phyloP scores from a whole-genome alignment of 2,888 invertebrate genomes.

The Hirtodrosophila cameraria region DNA sequence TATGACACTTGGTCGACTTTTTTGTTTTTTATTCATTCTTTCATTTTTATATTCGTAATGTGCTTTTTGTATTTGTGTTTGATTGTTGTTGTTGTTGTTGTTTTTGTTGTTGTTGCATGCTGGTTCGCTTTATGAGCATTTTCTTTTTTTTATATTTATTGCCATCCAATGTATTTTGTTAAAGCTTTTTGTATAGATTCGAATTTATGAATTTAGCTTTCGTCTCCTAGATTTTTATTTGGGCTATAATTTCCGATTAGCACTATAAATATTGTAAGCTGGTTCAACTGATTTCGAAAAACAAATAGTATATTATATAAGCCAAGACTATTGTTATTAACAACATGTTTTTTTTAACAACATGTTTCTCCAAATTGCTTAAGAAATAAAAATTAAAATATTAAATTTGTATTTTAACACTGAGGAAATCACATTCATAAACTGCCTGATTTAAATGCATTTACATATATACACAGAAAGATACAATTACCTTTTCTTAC shows the following conservation, averaged over 20 bases:
- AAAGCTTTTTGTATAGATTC: slow-evolving; percentile 42
- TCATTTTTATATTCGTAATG: slow-evolving; percentile 17
- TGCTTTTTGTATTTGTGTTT: slow-evolving; percentile 22
- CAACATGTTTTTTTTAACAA: no score
- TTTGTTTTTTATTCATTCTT: background rate
- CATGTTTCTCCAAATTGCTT: no score
- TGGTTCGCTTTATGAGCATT: slow-evolving; percentile 37
- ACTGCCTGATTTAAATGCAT: no score
- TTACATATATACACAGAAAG: no score
- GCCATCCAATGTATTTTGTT: slow-evolving; percentile 51
- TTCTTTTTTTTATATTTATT: slow-evolving; percentile 43
- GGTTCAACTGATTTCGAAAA: background rate
- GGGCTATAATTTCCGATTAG: slow-evolving; percentile 53
- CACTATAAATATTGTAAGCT: slow-evolving; percentile 40
- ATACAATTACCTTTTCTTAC: no score
- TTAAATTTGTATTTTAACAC: no score
- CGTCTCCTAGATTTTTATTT: slow-evolving; percentile 43
- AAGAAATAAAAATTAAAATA: no score
- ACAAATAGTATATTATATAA: slow-evolving; percentile 4
- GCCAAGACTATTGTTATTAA: no score
- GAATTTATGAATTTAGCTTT: slow-evolving; percentile 48
- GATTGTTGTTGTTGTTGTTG: slow-evolving; percentile 6
- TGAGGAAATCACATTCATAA: no score
- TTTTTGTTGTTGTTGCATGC: slow-evolving; percentile 6
- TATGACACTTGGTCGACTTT: slow-evolving; percentile 40